phyloP scores from a whole-genome alignment of 2,888 invertebrate genomes.

The Lepetodrilus schrolli region DNA sequence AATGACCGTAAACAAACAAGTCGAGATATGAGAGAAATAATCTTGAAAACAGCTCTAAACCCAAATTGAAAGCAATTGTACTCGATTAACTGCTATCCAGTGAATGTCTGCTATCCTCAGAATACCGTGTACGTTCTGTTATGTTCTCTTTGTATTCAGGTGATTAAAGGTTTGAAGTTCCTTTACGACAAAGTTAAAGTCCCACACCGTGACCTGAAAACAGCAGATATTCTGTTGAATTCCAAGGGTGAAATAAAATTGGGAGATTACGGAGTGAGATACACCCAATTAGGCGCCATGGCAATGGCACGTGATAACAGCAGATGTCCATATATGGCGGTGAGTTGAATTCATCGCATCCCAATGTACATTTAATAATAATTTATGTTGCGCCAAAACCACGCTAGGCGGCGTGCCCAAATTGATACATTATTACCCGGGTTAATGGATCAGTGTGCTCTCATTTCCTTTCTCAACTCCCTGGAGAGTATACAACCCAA shows the following conservation, averaged over 20 bases:
- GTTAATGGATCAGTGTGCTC: neutral
- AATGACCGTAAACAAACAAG: too few relatives aligned
- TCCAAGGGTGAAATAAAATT: neutral
- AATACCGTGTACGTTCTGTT: too few relatives aligned
- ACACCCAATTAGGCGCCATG: slow-evolving; percentile 5
- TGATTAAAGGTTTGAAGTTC: slow-evolving; percentile 3
- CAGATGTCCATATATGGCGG: slow-evolving; percentile 17
- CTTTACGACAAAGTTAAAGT: slow-evolving; percentile 1
- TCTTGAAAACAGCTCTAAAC: too few relatives aligned
- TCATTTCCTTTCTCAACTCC: neutral
- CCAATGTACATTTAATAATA: too few relatives aligned
- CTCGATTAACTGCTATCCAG: too few relatives aligned
- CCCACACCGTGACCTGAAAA: neutral
- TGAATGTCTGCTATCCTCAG: too few relatives aligned
- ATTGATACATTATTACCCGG: neutral
- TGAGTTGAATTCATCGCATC: neutral
- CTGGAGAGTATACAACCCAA: too few relatives aligned
- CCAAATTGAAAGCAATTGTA: too few relatives aligned
- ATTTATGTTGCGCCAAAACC: neutral
- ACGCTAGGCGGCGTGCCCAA: neutral
- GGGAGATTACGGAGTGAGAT: slow-evolving; percentile 7
- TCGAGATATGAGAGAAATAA: too few relatives aligned
- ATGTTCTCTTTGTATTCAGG: neutral
- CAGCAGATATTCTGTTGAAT: neutral
- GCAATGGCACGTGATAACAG: slow-evolving; percentile 2